Evolutionary conservation across 2,797 vertebrate species (phyloP).

Genomic region (Aulostomus chinensis): DNA sequence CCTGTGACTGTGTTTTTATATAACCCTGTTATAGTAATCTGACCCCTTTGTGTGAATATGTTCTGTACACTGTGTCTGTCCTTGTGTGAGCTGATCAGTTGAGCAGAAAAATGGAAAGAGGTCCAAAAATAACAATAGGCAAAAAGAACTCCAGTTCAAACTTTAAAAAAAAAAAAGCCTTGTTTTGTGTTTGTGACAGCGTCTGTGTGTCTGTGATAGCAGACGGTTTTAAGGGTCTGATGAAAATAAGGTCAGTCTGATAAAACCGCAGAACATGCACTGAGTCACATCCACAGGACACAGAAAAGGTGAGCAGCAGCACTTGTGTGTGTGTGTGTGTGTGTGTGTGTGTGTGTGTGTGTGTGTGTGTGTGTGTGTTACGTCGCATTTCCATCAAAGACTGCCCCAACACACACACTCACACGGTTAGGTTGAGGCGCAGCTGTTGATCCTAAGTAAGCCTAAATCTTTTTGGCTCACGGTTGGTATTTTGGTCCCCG

Average conservation of each 20-base stretch:
- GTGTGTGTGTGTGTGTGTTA: conserved; percentile 14
- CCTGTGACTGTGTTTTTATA: conserved; percentile 9
- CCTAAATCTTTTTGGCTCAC: conserved; percentile 38
- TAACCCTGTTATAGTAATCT: conserved; percentile 15
- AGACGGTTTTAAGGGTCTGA: no score
- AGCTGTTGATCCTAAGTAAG: conserved; percentile 46
- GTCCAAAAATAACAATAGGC: conserved; percentile 25
- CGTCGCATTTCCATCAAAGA: conserved; percentile 7
- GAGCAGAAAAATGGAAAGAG: conserved; percentile 15
- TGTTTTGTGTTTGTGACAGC: neutral
- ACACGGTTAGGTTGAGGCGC: conserved; percentile 12
- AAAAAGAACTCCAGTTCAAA: conserved; percentile 17
- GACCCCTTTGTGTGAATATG: no score
- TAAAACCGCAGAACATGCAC: no score
- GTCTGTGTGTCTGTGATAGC: conserved; percentile 9
- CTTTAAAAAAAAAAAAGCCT: conserved; percentile 1
- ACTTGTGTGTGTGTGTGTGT: no score
- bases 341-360: no score
- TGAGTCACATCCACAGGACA: no score
- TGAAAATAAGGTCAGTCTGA: no score
- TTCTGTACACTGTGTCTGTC: no score
- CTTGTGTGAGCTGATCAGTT: conserved; percentile 12
- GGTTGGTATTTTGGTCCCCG: conserved; percentile 41
- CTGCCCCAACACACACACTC: neutral
- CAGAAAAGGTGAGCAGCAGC: no score